phyloP scores from a whole-genome alignment of 2,888 invertebrate genomes.

The Epistrophe grossulariae region DNA sequence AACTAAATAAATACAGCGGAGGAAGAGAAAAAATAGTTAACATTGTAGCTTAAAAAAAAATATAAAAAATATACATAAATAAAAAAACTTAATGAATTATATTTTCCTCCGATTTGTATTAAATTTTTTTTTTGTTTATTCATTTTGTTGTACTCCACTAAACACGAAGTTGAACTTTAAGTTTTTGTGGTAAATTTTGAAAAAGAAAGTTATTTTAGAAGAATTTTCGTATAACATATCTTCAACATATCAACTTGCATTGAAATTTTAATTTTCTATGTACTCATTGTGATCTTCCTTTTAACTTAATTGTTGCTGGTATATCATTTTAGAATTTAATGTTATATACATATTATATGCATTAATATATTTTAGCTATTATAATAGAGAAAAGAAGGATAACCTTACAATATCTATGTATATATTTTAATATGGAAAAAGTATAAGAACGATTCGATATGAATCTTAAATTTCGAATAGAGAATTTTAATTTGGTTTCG shows the following conservation, averaged over 20 bases:
- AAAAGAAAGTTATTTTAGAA: not conserved
- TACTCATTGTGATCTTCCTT: conserved; percentile 14
- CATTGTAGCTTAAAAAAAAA: conserved; percentile 74
- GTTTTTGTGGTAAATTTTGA: conserved; percentile 52
- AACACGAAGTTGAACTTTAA: not conserved
- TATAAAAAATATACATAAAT: conserved; percentile 38
- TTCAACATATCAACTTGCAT: conserved; percentile 69
- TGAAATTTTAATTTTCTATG: conserved; percentile 49
- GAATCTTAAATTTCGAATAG: not conserved
- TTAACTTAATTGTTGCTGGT: not conserved
- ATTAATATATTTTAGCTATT: not conserved
- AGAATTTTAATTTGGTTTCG: not conserved
- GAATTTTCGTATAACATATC: conserved; percentile 66
- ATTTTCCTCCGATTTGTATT: conserved; percentile 51
- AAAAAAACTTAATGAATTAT: conserved; percentile 41
- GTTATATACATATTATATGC: not conserved
- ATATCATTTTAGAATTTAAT: not conserved
- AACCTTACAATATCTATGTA: not conserved
- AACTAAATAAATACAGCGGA: conserved; percentile 56
- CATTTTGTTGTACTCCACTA: not conserved
- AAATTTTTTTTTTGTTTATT: not conserved
- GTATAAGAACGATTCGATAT: not conserved
- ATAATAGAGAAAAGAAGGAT: not conserved
- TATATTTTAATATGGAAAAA: not conserved
- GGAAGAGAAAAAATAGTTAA: conserved; percentile 77